Percentiles rank a stretch among this genome's conserved stretches.
phyloP scores from a whole-genome alignment of 2,113 vertebrate genomes.

The Oreochromis niloticus region DNA sequence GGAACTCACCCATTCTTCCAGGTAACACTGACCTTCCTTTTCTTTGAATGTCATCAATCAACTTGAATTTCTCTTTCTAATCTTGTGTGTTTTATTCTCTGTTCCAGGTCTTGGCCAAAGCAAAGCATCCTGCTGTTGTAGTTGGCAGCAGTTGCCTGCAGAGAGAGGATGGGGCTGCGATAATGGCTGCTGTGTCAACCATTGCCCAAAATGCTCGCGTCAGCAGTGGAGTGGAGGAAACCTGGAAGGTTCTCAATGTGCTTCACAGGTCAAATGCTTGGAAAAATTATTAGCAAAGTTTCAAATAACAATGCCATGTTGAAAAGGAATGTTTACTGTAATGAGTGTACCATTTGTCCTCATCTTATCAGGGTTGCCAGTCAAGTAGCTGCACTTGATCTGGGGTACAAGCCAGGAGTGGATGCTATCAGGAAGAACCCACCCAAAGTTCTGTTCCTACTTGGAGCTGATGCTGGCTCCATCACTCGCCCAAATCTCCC shows the following conservation, averaged over 20 bases:
- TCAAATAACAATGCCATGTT: neutral
- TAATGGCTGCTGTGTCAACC: slow-evolving; percentile 81
- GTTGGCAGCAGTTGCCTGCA: slow-evolving; percentile 88
- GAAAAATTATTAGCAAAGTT: neutral
- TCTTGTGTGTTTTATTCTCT: neutral
- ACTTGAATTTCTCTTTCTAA: neutral
- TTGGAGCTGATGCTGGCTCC: slow-evolving; percentile 84
- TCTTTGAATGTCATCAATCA: neutral
- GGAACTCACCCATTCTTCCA: slow-evolving; percentile 78
- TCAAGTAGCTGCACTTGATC: slow-evolving; percentile 87
- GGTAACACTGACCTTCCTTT: slow-evolving; percentile 51
- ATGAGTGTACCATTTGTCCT: neutral
- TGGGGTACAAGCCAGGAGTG: slow-evolving; percentile 87
- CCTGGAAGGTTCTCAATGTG: slow-evolving; percentile 93
- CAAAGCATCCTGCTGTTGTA: slow-evolving; percentile 85
- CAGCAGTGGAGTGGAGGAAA: slow-evolving; percentile 72
- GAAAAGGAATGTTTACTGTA: neutral
- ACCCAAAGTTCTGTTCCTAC: slow-evolving; percentile 82
- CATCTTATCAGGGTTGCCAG: slow-evolving; percentile 76
- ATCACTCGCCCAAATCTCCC: slow-evolving; percentile 82
- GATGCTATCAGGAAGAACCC: slow-evolving; percentile 80
- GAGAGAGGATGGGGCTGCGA: slow-evolving; percentile 80
- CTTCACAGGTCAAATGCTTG: slow-evolving; percentile 80
- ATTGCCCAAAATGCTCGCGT: slow-evolving; percentile 80
- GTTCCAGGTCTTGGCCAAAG: slow-evolving; percentile 75